These are phyloP conservation scores for Antheraea yamamai DNA, from an alignment of 2,888 invertebrate species.

Conservation along the genomic window DNA sequence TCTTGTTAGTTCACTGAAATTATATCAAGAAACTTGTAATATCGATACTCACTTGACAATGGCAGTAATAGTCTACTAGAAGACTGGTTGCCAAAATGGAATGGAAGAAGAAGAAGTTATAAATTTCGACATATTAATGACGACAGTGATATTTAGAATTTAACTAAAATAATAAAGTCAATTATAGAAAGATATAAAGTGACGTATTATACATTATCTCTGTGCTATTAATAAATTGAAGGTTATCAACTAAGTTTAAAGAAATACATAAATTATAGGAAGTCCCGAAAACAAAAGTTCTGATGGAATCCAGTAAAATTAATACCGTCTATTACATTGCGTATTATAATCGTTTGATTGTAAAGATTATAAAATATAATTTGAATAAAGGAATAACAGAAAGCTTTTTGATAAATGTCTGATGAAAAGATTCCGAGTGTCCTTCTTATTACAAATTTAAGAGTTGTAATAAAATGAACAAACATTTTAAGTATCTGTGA, in stretches of 20 bases:
- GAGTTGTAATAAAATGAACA: background rate
- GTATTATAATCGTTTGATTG: conserved; percentile 1
- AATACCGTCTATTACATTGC: background rate
- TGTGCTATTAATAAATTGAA: too few relatives aligned
- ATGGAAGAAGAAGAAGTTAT: too few relatives aligned
- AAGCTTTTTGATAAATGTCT: conserved; percentile 1
- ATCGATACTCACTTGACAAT: too few relatives aligned
- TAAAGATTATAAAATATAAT: background rate
- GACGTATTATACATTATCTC: too few relatives aligned
- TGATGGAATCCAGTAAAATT: background rate
- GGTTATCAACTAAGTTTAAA: background rate
- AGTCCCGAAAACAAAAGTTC: background rate
- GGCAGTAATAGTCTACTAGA: too few relatives aligned
- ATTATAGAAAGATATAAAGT: too few relatives aligned
- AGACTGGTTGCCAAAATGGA: too few relatives aligned
- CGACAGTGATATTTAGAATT: too few relatives aligned
- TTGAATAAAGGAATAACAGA: conserved; percentile 7
- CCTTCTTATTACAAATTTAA: background rate
- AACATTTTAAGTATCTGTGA: background rate
- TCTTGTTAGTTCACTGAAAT: too few relatives aligned
- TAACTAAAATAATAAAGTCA: too few relatives aligned
- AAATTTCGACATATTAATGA: too few relatives aligned
- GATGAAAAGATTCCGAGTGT: conserved; percentile 1
- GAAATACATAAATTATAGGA: background rate
- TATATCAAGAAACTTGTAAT: too few relatives aligned